Percentiles rank a stretch among this genome's conserved stretches.
Conservation (phyloP, 2,888 invertebrate species). For the Allophyes oxyacanthae region DNA sequence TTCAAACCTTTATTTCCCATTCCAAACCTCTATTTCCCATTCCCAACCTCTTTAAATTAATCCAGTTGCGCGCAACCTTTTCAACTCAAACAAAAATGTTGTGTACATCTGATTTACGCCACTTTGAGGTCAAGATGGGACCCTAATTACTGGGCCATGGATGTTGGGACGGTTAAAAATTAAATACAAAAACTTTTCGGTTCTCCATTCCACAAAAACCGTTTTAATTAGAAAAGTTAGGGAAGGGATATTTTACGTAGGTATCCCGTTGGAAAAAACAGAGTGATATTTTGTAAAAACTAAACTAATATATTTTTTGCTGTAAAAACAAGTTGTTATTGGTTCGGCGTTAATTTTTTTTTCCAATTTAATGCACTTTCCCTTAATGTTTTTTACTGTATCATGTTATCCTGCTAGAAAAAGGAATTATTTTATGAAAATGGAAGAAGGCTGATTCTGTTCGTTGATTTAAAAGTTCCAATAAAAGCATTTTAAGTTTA, state of each 20-base stretch:
- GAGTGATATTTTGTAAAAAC: background rate
- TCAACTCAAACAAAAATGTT: slow-evolving; percentile 38
- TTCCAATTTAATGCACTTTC: too few species aligned
- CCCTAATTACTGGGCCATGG: slow-evolving; percentile 46
- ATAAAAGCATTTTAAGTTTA: too few species aligned
- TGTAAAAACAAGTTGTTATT: too few species aligned
- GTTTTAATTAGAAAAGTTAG: slow-evolving; percentile 58
- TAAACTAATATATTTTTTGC: too few species aligned
- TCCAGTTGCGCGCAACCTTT: slow-evolving; percentile 23
- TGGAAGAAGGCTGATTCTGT: too few species aligned
- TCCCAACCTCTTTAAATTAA: slow-evolving; percentile 20
- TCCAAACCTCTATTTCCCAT: background rate
- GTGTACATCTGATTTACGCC: slow-evolving; percentile 37
- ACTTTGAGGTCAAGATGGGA: slow-evolving; percentile 30
- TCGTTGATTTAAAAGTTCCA: too few species aligned
- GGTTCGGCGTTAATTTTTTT: too few species aligned
- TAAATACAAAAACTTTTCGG: slow-evolving; percentile 47
- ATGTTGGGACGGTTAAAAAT: slow-evolving; percentile 50
- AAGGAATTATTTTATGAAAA: too few species aligned
- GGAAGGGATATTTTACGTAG: slow-evolving; percentile 31
- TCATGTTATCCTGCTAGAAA: too few species aligned
- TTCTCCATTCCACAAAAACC: slow-evolving; percentile 21
- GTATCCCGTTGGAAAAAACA: slow-evolving; percentile 9
- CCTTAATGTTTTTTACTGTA: too few species aligned
- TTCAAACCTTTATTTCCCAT: background rate